A percentile compares a stretch with the other conserved stretches of the same genome.
Conservation (phyloP, 2,888 invertebrate genomes). For the Camptogramma bilineatum region DNA sequence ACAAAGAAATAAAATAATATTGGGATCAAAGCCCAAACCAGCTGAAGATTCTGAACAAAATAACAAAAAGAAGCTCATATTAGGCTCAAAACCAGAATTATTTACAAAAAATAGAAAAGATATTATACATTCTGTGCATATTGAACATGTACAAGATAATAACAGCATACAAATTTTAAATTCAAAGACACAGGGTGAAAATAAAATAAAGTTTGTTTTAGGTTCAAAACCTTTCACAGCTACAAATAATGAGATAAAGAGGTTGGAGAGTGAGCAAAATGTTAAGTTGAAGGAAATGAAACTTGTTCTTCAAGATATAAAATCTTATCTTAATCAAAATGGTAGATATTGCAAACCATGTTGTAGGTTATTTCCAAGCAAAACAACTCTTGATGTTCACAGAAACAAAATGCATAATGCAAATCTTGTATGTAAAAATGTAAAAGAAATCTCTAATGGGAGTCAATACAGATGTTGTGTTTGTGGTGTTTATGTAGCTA, state of each 20-base stretch:
- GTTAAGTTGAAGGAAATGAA: slow-evolving; percentile 37
- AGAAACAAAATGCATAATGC: slow-evolving; percentile 39
- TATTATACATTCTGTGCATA: slow-evolving; percentile 61
- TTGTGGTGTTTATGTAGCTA: slow-evolving; percentile 47
- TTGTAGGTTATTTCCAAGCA: slow-evolving; percentile 62
- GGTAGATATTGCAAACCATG: slow-evolving; percentile 65
- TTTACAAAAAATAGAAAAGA: slow-evolving; percentile 5
- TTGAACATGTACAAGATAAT: slow-evolving; percentile 21
- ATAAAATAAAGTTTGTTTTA: slow-evolving; percentile 45
- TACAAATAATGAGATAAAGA: slow-evolving; percentile 13
- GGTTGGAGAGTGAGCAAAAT: background rate
- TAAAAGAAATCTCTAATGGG: slow-evolving; percentile 7
- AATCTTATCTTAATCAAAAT: slow-evolving; percentile 54
- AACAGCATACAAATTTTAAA: slow-evolving; percentile 44
- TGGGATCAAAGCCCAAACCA: slow-evolving; percentile 60
- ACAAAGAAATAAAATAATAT: slow-evolving; percentile 58
- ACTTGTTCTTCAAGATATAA: slow-evolving; percentile 56
- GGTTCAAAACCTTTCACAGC: slow-evolving; percentile 56
- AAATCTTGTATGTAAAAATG: background rate
- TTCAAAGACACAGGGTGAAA: slow-evolving; percentile 15
- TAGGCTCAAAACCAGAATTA: slow-evolving; percentile 57
- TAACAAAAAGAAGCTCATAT: slow-evolving; percentile 39
- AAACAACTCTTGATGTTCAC: slow-evolving; percentile 47
- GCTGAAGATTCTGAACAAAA: slow-evolving; percentile 37
- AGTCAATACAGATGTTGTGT: slow-evolving; percentile 37